Conservation (phyloP, 30 jellyfish, hydroid and myxozoan genomes). For the Hydractinia echinata region DNA sequence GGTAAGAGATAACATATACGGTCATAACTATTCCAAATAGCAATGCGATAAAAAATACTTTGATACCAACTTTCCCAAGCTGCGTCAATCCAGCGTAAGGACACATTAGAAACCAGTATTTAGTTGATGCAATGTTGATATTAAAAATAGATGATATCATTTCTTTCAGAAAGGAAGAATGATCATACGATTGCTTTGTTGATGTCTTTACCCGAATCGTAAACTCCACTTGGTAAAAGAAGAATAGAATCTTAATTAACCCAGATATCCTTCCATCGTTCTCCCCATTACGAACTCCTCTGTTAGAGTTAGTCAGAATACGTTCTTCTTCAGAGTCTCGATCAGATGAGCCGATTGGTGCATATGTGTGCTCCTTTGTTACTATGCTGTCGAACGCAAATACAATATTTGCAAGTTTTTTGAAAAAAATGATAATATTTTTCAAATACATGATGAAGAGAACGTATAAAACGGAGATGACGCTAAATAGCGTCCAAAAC, state of each 20-base stretch:
- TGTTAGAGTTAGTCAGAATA: too few relatives aligned
- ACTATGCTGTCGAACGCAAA: background rate
- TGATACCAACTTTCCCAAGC: background rate
- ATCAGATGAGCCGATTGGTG: too few relatives aligned
- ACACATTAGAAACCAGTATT: constrained; percentile 14
- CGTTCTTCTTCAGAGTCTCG: too few relatives aligned
- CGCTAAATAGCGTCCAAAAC: constrained; percentile 8
- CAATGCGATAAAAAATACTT: background rate
- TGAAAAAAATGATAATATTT: background rate
- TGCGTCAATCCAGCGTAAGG: constrained; percentile 8
- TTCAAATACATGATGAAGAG: background rate
- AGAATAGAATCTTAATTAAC: constrained; percentile 30
- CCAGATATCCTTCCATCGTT: constrained; percentile 16
- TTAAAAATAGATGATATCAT: background rate
- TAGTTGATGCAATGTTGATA: constrained; percentile 2
- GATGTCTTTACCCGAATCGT: background rate
- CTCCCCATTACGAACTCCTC: background rate
- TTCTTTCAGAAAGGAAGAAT: background rate
- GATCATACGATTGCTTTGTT: background rate
- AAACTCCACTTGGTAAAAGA: constrained; percentile 34
- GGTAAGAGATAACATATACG: background rate
- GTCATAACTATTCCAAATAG: background rate
- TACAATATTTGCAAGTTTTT: background rate
- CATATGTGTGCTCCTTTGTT: too few relatives aligned
- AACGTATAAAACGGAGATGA: background rate